Evolutionary conservation across 2,797 vertebrate species (phyloP).

Genomic region (Tachyglossus aculeatus): DNA sequence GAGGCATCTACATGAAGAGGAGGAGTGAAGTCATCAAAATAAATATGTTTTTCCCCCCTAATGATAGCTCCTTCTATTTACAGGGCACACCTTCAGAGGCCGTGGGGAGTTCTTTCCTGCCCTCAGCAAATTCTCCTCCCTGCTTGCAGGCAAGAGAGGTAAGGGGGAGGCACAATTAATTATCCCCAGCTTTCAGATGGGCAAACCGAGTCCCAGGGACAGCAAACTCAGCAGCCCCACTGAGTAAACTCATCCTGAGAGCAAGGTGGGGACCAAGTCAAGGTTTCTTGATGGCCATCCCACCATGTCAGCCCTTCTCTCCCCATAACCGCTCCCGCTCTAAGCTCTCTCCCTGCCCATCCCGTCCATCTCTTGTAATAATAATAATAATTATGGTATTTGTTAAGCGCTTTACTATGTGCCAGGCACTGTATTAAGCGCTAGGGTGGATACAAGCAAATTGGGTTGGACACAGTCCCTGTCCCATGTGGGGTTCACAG

Average conservation of each 20-base stretch:
- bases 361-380: too few species aligned
- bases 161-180: conserved; percentile 29
- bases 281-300: neutral
- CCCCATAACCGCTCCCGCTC: too few species aligned
- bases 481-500: too few species aligned
- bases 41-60: conserved; percentile 30
- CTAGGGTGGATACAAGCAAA: too few species aligned
- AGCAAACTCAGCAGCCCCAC: neutral
- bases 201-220: neutral
- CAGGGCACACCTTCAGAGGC: conserved; percentile 12
- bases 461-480: too few species aligned
- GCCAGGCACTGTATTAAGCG: too few species aligned
- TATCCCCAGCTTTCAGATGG: conserved; percentile 33
- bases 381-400: too few species aligned
- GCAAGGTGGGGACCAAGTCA: conserved; percentile 1
- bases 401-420: too few species aligned
- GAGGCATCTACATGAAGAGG: too few species aligned
- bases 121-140: conserved; percentile 20
- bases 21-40: conserved; percentile 24
- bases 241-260: neutral
- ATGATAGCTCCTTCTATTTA: conserved; percentile 39
- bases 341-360: too few species aligned
- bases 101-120: conserved; percentile 31
- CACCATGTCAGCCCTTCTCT: neutral
- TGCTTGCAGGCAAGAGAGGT: neutral